A percentile compares a stretch with the other conserved stretches of the same genome.
Evolutionary conservation across 2,797 vertebrate species (phyloP).

Genomic region (Synaphobranchus kaupii): DNA sequence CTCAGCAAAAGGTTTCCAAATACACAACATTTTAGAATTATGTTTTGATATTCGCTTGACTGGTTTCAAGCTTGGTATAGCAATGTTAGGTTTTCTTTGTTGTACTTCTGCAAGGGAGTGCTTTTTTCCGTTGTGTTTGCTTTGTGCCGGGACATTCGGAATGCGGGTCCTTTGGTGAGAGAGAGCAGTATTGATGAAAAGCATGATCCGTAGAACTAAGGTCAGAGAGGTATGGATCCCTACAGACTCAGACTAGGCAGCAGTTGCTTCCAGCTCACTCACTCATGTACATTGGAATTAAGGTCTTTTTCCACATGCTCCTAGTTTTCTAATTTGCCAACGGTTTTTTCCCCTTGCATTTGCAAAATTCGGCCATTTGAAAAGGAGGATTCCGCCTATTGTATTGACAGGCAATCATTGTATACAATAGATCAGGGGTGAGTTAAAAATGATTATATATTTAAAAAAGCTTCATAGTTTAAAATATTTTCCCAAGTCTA

Average conservation of each 20-base stretch:
- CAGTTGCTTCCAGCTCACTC: constrained; percentile 45
- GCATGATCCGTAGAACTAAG: neutral
- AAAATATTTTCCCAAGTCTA: no score
- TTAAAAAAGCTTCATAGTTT: no score
- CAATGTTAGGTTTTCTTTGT: constrained; percentile 68
- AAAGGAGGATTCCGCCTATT: neutral
- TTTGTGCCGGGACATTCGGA: constrained; percentile 23
- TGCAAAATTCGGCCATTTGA: neutral
- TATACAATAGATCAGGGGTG: neutral
- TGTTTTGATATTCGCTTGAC: constrained; percentile 83
- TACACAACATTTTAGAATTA: constrained; percentile 44
- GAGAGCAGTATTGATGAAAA: neutral
- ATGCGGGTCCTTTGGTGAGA: constrained; percentile 23
- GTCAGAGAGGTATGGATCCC: constrained; percentile 19
- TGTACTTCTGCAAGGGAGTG: constrained; percentile 54
- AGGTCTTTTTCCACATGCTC: constrained; percentile 47
- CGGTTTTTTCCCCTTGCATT: constrained; percentile 7
- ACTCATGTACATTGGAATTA: neutral
- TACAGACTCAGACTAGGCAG: constrained; percentile 60
- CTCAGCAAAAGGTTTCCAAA: constrained; percentile 56
- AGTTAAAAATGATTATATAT: no score
- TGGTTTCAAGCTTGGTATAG: constrained; percentile 89
- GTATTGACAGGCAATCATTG: neutral
- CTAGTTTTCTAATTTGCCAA: constrained; percentile 33
- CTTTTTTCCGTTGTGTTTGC: constrained; percentile 45